phyloP scores from a whole-genome alignment of 2,888 invertebrate species.

The Dasypogon diadema region DNA sequence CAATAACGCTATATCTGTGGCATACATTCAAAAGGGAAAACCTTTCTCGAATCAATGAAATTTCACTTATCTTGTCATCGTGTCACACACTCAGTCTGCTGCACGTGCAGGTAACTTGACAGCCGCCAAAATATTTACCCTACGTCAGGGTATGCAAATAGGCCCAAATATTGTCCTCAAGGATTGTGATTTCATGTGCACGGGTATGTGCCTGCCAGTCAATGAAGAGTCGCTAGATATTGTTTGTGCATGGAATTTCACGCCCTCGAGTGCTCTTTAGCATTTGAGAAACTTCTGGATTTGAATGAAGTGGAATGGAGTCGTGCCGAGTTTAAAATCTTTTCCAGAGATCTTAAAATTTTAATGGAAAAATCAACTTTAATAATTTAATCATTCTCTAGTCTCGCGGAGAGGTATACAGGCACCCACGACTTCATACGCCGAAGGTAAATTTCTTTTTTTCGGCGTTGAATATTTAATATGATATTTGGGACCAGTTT shows the following conservation, averaged over 20 bases:
- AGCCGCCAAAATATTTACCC: conserved; percentile 67
- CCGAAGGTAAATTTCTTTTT: too few relatives aligned
- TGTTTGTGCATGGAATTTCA: conserved; percentile 14
- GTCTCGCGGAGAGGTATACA: too few relatives aligned
- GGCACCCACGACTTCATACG: too few relatives aligned
- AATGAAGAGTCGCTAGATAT: conserved; percentile 18
- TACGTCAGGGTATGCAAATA: conserved; percentile 55
- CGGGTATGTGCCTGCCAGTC: conserved; percentile 17
- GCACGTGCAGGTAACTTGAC: conserved; percentile 71
- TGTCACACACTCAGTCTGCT: conserved; percentile 53
- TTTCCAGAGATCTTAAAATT: too few relatives aligned
- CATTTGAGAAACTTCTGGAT: too few relatives aligned
- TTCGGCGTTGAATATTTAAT: too few relatives aligned
- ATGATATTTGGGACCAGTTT: too few relatives aligned
- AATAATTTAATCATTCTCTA: too few relatives aligned
- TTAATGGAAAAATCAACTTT: too few relatives aligned
- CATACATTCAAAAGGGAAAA: conserved; percentile 30
- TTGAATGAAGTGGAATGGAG: too few relatives aligned
- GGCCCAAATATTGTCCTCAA: conserved; percentile 4
- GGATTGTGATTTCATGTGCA: conserved; percentile 19
- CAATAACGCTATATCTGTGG: not conserved
- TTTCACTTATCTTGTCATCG: conserved; percentile 56
- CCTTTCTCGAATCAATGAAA: conserved; percentile 55
- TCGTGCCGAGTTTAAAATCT: too few relatives aligned
- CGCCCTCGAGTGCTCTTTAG: not conserved